Evolutionary conservation across 2,113 vertebrate genomes (phyloP), one percentile per base, ranked within the genome.

Genomic region (Orientallactaga bullata): DNA sequence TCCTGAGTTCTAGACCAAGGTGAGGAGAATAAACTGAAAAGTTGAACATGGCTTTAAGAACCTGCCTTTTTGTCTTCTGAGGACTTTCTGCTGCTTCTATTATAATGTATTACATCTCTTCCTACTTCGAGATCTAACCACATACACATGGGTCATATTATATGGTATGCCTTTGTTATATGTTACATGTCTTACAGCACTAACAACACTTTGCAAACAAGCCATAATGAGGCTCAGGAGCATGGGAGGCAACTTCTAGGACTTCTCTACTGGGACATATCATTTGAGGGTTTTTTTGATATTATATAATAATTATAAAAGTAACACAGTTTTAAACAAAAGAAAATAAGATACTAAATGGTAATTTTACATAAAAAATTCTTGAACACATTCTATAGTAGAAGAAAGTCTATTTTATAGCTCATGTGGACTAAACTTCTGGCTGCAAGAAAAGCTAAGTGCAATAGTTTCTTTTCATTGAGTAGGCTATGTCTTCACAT

Each of bases 271-370:
- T 37, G 7, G 81, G 69, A 81, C 23, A 89, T 84, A 51, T 79
- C 58, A 92, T 88, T 88, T 80, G 37, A 93, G 42, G 82, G 30
- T 51, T 86, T 72, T 94, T 37, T 24, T 9, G 73, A 16, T 23
- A 35, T 84, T n/a, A 89, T 92, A 91, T 65, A 92, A 76, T 20
- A n/a, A n/a, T n/a, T n/a, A n/a, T 91, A 90, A 91, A 81, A 95
- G 65, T 23, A 92, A 16, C 7, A 83, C 17, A 23, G 81, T 32
- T 88, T 32, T 73, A 94, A 94, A 94, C 32, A 94, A 88, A 87
- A 90, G 21, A 82, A 86, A 89, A 73, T 83, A 94, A 81, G 51
- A 90, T 26, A 78, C 5, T 73, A 17, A 82, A 90, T 37, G 24
- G 28, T 73, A 93, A 94, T 76, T 94, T 88, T 68, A 89, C 13